These are phyloP conservation scores for Heliconius cydno DNA, from an alignment of 2,888 invertebrate genomes.

Conservation along the genomic window DNA sequence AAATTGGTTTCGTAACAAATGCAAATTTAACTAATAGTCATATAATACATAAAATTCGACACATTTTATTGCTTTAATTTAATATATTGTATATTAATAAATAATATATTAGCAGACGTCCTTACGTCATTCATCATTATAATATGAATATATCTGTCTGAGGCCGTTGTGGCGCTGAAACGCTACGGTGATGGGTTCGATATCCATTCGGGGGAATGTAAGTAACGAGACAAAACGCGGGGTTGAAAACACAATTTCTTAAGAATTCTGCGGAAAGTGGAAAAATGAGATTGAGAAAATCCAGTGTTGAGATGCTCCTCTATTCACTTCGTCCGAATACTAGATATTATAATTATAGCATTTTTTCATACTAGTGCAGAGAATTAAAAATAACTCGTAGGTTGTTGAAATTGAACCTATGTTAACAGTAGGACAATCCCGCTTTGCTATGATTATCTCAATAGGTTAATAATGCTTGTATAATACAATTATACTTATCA, in stretches of 20 bases:
- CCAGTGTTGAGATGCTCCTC: background rate
- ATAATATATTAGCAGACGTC: background rate
- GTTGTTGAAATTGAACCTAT: too few relatives aligned
- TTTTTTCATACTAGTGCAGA: too few relatives aligned
- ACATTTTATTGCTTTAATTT: slow-evolving; percentile 7
- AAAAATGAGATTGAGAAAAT: background rate
- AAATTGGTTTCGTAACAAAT: background rate
- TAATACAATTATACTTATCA: too few relatives aligned
- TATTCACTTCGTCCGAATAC: background rate
- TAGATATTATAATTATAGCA: background rate
- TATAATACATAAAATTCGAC: slow-evolving; percentile 1
- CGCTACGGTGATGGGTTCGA: background rate
- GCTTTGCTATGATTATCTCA: too few relatives aligned
- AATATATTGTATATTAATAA: slow-evolving; percentile 3
- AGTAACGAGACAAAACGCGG: background rate
- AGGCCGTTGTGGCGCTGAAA: background rate
- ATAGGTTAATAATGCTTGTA: too few relatives aligned
- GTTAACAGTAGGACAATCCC: too few relatives aligned
- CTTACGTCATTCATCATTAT: background rate
- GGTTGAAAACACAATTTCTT: too few relatives aligned
- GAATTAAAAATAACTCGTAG: too few relatives aligned
- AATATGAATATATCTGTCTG: background rate
- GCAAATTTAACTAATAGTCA: background rate
- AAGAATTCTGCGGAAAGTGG: background rate
- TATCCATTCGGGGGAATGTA: background rate